These are phyloP conservation scores for Hybognathus amarus DNA, from an alignment of 2,797 vertebrate species.

Conservation along the genomic window DNA sequence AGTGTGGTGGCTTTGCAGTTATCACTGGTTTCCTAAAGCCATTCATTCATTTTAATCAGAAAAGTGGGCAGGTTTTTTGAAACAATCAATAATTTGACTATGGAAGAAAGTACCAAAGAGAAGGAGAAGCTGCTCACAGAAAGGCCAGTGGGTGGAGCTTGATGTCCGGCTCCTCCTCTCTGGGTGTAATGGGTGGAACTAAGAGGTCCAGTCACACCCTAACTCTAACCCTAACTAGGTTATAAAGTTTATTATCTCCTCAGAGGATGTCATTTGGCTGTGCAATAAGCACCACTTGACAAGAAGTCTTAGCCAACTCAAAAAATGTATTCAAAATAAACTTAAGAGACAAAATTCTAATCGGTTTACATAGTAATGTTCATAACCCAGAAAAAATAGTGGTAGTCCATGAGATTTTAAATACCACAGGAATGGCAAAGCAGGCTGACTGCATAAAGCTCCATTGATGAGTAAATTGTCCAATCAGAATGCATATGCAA, in stretches of 20 bases:
- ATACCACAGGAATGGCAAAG: background rate
- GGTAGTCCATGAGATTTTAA: background rate
- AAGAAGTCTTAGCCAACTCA: background rate
- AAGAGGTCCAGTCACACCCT: background rate
- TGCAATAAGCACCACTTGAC: background rate
- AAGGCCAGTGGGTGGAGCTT: background rate
- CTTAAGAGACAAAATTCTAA: background rate
- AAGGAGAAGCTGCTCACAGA: background rate
- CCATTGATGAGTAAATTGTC: background rate
- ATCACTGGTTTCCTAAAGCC: slow-evolving; percentile 8
- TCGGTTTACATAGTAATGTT: background rate
- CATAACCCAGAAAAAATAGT: background rate
- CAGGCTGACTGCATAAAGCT: background rate
- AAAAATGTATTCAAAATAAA: background rate
- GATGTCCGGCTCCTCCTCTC: background rate
- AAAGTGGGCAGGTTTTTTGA: background rate
- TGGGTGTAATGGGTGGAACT: background rate
- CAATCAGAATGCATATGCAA: background rate
- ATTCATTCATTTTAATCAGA: slow-evolving; percentile 9
- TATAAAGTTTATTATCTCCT: background rate
- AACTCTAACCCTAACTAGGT: background rate
- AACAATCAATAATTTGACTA: background rate
- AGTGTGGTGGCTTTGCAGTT: background rate
- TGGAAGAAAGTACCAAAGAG: background rate
- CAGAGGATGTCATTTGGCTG: background rate